These are phyloP conservation scores for Nannospalax galili DNA, from an alignment of 2,113 vertebrate genomes.

Conservation along the genomic window DNA sequence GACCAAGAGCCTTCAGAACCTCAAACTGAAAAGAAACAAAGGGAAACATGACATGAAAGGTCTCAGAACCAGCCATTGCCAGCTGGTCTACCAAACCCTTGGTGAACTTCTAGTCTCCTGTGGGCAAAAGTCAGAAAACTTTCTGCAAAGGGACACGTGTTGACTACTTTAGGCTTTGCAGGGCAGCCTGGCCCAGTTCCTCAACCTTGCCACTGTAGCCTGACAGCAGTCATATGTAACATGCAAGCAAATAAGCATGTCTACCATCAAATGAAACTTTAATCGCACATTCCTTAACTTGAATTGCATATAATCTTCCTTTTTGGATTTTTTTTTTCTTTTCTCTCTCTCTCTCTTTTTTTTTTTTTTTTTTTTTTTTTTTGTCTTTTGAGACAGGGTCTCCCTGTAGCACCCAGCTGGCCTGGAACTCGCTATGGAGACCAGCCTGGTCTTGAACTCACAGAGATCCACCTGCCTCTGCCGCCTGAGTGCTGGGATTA, in stretches of 20 bases:
- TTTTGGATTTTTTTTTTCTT: no score
- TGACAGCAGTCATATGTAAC: neutral
- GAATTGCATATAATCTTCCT: constrained; percentile 21
- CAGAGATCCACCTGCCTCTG: no score
- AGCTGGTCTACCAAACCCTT: no score
- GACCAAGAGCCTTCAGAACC: neutral
- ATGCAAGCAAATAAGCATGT: neutral
- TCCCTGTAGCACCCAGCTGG: no score
- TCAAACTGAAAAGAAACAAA: neutral
- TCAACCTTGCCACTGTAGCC: neutral
- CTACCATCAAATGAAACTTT: neutral
- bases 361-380: no score
- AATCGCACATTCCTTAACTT: neutral
- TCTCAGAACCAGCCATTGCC: neutral
- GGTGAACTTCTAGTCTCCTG: neutral
- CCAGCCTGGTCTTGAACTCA: no score
- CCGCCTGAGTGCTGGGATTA: no score
- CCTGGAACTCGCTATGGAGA: no score
- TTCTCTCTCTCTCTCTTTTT: no score
- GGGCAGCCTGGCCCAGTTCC: neutral
- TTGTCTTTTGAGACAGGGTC: no score
- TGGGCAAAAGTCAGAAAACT: neutral
- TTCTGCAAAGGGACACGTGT: neutral
- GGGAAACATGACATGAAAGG: neutral
- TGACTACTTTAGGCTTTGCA: neutral